These are phyloP conservation scores for Calycopis cecrops DNA, from an alignment of 1,140 invertebrate species.

Conservation along the genomic window DNA sequence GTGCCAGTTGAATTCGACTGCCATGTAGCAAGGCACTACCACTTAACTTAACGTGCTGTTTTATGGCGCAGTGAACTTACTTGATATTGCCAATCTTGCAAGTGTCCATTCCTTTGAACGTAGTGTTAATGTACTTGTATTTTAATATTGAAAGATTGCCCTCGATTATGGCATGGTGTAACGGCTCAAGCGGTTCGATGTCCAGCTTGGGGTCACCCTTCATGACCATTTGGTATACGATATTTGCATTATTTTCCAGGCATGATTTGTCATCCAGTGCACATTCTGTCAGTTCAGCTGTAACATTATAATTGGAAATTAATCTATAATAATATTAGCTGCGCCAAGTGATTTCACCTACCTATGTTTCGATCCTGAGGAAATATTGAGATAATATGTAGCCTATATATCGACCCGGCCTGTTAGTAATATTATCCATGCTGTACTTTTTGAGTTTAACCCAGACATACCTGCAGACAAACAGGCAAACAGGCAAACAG, in stretches of 20 bases:
- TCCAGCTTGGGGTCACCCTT: background rate
- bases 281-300: constrained; percentile 2
- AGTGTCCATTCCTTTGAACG: background rate
- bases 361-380: no score
- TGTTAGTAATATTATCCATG: no score
- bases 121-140: background rate
- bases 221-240: background rate
- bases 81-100: constrained; percentile 1
- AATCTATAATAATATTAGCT: no score
- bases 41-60: no score
- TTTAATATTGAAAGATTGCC: background rate
- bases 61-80: background rate
- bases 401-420: no score
- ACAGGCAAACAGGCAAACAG: no score
- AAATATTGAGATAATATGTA: no score
- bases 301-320: background rate
- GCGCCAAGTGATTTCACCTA: no score
- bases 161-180: background rate
- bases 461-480: no score
- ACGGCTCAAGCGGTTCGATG: background rate
- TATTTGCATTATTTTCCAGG: background rate
- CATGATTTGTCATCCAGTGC: background rate
- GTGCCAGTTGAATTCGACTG: no score
- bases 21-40: no score
- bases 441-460: no score